Percentiles rank a stretch among this genome's conserved stretches.
phyloP scores from a whole-genome alignment of 2,888 invertebrate species.

The Sthenelais limicola region DNA sequence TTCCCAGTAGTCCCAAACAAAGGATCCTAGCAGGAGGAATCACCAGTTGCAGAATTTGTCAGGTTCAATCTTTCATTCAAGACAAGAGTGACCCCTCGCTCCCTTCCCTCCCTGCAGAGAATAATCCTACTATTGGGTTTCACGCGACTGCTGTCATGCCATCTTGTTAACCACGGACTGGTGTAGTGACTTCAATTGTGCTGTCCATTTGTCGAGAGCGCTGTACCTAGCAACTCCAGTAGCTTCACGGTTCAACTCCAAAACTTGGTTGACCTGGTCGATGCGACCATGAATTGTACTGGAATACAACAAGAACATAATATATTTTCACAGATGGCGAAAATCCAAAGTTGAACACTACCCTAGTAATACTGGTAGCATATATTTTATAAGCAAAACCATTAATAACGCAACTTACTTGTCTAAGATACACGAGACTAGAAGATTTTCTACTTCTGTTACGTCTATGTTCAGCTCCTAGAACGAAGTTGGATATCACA shows the following conservation, averaged over 20 bases:
- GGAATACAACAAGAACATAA: slow-evolving; percentile 48
- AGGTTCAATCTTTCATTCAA: too few species aligned
- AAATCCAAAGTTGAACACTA: not conserved
- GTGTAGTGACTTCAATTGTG: slow-evolving; percentile 90
- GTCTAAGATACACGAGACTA: slow-evolving; percentile 98
- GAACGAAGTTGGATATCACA: slow-evolving; percentile 43
- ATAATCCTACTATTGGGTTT: slow-evolving; percentile 23
- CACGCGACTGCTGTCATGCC: slow-evolving; percentile 75
- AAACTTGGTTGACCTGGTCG: slow-evolving; percentile 91
- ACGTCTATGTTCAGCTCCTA: slow-evolving; percentile 73
- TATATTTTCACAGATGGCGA: not conserved
- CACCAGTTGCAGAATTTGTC: too few species aligned
- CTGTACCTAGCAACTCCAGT: slow-evolving; percentile 89
- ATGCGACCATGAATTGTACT: slow-evolving; percentile 76
- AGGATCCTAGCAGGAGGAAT: too few species aligned
- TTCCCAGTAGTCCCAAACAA: too few species aligned
- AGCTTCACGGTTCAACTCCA: slow-evolving; percentile 81
- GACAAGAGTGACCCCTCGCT: not conserved
- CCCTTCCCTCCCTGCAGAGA: slow-evolving; percentile 11
- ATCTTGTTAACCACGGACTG: slow-evolving; percentile 94
- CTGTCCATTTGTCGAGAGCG: slow-evolving; percentile 96
- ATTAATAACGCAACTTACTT: slow-evolving; percentile 79
- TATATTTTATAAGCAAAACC: not conserved
- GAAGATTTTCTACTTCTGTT: slow-evolving; percentile 91
- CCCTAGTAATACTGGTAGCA: not conserved